A percentile compares a stretch with the other conserved stretches of the same genome.
phyloP scores from a whole-genome alignment of 2,888 invertebrate genomes.

The Dascillus cervinus region DNA sequence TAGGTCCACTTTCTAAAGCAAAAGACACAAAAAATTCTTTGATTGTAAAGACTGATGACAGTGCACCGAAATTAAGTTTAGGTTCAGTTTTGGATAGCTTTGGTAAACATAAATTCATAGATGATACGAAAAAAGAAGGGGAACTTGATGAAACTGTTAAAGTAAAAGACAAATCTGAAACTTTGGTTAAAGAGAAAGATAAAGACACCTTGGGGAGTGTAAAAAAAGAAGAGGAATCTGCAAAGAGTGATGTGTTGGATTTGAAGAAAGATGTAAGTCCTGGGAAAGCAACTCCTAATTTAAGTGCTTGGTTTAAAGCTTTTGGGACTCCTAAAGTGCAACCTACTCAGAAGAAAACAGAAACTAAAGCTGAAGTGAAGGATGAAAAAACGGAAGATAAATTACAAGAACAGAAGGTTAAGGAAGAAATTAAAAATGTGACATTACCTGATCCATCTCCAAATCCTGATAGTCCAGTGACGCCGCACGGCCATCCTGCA shows the following conservation, averaged over 20 bases:
- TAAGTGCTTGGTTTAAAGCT: constrained; percentile 88
- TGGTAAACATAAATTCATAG: constrained; percentile 59
- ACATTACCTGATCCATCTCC: constrained; percentile 33
- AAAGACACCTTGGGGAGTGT: constrained; percentile 16
- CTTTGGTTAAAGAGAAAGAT: constrained; percentile 21
- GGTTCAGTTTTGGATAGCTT: constrained; percentile 76
- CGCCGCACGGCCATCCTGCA: constrained; percentile 37
- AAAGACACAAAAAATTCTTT: constrained; percentile 52
- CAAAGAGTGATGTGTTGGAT: constrained; percentile 22
- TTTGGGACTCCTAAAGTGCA: constrained; percentile 77
- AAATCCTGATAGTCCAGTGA: constrained; percentile 37
- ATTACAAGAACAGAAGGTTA: constrained; percentile 4
- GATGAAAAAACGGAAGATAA: constrained; percentile 25
- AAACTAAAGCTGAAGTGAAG: constrained; percentile 36
- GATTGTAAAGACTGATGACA: constrained; percentile 55
- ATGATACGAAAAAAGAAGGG: constrained; percentile 43
- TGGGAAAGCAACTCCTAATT: constrained; percentile 65
- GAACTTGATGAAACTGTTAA: constrained; percentile 33
- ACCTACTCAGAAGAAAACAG: constrained; percentile 38
- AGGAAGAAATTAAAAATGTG: constrained; percentile 31
- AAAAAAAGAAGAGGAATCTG: constrained; percentile 23
- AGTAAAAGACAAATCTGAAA: constrained; percentile 21
- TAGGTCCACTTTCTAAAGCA: constrained; percentile 48
- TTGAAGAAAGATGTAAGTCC: constrained; percentile 27
- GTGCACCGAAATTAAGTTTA: constrained; percentile 73